Evolutionary conservation across 2,888 invertebrate species (phyloP), one percentile per base, ranked within the genome.

Genomic region (Noctua janthe): DNA sequence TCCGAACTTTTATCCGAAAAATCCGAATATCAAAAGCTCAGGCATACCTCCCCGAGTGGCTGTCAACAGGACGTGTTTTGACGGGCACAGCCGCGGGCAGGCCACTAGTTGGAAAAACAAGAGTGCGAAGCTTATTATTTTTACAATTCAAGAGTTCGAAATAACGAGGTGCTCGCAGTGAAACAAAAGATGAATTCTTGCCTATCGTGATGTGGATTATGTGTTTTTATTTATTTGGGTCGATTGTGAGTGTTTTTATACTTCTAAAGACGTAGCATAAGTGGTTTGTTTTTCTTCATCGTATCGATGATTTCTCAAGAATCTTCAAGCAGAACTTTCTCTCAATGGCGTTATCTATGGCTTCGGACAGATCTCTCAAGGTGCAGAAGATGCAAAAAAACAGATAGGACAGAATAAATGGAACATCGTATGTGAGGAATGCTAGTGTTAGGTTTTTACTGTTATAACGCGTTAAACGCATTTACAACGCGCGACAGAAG

Each of bases 81-180:
- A 87, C 74, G 77, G 76, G 77, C 54, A 64, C 10, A 43, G 76
- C 83, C 78, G 78, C 78, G 23, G 80, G 89, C 85, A 54, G 71
- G 35, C 73, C 71, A 54, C 69, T 83, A 78, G 86, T 80, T 78
- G 62, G 29, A 70, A 80, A 83, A 83, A 88, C 78, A 89, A 80
- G 66, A 64, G 56, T 64, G 43, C 69, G 64, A 43, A 70, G 76
- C 82, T 82, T 88, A 86, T 89, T 89, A 89, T 89, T 89, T 89
- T 88, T 82, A 84, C 89, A 89, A 84, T 81, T 78, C 82, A 88
- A 82, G 76, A 74, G 80, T 77, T 87, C 73, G 69, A 82, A 88
- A 83, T 87, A 89, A 88, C 86, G 86, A 88, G 88, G 79, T 71
- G 20, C 71, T 47, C 56, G 54, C 47, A 74, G 39, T 76, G 72